phyloP scores from a whole-genome alignment of 2,113 vertebrate genomes.

The Oreotragus oreotragus region DNA sequence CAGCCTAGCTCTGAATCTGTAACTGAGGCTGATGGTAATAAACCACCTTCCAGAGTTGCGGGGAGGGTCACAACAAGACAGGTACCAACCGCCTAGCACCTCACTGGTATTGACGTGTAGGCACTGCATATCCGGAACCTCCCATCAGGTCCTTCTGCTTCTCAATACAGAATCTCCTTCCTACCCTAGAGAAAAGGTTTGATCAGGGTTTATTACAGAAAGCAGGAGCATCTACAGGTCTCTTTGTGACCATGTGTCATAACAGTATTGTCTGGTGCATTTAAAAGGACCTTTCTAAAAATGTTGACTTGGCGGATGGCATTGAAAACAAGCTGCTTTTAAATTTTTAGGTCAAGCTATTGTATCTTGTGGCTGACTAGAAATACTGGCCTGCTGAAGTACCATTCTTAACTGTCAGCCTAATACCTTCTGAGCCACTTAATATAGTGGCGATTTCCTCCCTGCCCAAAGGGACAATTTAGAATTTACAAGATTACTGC shows the following conservation, averaged over 20 bases:
- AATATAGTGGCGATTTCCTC: not conserved
- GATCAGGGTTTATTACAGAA: not conserved
- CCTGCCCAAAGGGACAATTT: not conserved
- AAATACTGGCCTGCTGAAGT: not conserved
- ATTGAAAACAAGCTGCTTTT: slow-evolving; percentile 49
- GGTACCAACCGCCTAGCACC: not conserved
- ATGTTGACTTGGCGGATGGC: not conserved
- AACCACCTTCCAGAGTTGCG: too few species aligned
- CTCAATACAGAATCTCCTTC: not conserved
- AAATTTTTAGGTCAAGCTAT: not conserved
- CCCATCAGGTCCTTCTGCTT: not conserved
- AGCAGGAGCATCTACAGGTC: not conserved
- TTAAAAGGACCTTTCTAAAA: slow-evolving; percentile 4
- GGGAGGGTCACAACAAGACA: not conserved
- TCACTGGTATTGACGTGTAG: rapidly evolving
- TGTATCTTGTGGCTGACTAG: not conserved
- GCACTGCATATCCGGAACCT: rapidly evolving
- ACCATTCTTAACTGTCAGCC: not conserved
- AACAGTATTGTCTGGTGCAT: not conserved
- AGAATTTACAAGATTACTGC: not conserved
- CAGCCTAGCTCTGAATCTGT: not conserved
- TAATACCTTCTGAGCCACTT: not conserved
- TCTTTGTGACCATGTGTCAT: not conserved
- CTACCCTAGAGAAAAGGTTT: not conserved
- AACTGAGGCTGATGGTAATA: not conserved